These are phyloP conservation scores for Capitulum mitella DNA, from an alignment of 2,888 invertebrate species.

Conservation along the genomic window DNA sequence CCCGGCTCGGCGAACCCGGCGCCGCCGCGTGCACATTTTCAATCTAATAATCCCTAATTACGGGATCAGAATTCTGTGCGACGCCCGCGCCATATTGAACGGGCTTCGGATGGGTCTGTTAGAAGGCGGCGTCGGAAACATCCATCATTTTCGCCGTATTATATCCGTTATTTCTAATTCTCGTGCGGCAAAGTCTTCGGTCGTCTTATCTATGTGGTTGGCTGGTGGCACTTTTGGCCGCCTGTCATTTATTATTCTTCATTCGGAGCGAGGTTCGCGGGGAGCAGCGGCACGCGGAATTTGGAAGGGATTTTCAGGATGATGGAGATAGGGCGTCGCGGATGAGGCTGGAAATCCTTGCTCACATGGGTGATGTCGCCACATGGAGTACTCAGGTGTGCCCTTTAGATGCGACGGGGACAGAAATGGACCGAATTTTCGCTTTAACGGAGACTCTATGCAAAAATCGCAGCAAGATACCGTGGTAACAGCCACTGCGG, in stretches of 20 bases:
- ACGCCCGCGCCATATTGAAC: background rate
- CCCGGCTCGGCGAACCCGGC: background rate
- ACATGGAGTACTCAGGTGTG: background rate
- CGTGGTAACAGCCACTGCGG: background rate
- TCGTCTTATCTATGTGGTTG: slow-evolving; percentile 13
- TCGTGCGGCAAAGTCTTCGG: background rate
- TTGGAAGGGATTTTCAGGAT: background rate
- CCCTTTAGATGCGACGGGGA: background rate
- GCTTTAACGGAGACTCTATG: background rate
- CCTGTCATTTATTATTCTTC: slow-evolving; percentile 22
- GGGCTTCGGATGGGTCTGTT: slow-evolving; percentile 20
- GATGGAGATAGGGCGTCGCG: background rate
- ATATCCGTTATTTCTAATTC: slow-evolving; percentile 23
- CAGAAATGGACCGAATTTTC: background rate
- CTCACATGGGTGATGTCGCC: background rate
- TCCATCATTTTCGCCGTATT: slow-evolving; percentile 10
- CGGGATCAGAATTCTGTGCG: slow-evolving; percentile 6
- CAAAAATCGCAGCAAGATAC: background rate
- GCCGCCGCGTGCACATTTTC: background rate
- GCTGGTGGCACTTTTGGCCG: slow-evolving; percentile 17
- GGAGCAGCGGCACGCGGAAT: background rate
- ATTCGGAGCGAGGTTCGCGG: background rate
- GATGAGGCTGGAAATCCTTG: background rate
- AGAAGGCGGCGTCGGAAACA: background rate
- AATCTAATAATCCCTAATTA: slow-evolving; percentile 24